phyloP scores from a whole-genome alignment of 1,140 invertebrate genomes.

The Papilio machaon region DNA sequence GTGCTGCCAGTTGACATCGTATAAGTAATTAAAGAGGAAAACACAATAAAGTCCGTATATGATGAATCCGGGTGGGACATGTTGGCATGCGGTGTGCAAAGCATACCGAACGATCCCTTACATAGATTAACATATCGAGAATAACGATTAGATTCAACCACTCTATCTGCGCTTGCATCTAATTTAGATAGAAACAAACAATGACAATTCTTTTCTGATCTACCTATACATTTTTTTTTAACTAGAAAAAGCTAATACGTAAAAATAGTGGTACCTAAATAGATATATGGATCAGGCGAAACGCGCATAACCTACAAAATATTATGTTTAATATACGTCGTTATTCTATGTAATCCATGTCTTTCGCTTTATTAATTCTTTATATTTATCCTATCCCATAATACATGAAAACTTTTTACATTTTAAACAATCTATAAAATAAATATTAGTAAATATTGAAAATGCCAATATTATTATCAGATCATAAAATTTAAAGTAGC shows the following conservation, averaged over 20 bases:
- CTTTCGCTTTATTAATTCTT: not conserved
- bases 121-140: slow-evolving; percentile 8
- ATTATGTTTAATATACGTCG: too few relatives aligned
- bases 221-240: too few relatives aligned
- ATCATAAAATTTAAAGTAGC: slow-evolving; percentile 56
- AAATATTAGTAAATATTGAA: slow-evolving; percentile 22
- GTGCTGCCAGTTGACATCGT: slow-evolving; percentile 5
- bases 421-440: not conserved
- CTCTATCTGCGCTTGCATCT: not conserved
- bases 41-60: slow-evolving; percentile 20
- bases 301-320: too few relatives aligned
- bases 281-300: too few relatives aligned
- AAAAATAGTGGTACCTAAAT: too few relatives aligned
- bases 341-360: too few relatives aligned
- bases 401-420: not conserved
- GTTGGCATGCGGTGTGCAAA: not conserved
- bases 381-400: not conserved
- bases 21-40: slow-evolving; percentile 8
- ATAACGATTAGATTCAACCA: slow-evolving; percentile 24
- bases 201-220: not conserved
- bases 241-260: not conserved
- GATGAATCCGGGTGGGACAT: slow-evolving; percentile 12
- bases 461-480: slow-evolving; percentile 49
- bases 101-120: not conserved
- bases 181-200: not conserved